phyloP scores from a whole-genome alignment of 37 sponge, comb jelly and placozoan genomes.

The Beroe forskalii region DNA sequence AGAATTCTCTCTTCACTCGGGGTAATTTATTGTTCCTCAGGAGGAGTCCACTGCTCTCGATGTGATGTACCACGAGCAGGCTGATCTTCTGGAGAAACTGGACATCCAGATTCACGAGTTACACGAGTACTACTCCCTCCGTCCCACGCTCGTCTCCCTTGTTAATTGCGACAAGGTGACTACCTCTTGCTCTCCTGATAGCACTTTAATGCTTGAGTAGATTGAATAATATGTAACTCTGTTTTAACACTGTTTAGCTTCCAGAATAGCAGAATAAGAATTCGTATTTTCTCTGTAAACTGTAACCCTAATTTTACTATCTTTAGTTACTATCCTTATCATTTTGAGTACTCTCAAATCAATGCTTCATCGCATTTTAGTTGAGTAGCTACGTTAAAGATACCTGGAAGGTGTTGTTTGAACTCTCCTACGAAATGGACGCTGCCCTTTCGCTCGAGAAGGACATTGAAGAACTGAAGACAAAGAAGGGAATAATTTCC shows the following conservation, averaged over 20 bases:
- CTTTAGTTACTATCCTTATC: neutral
- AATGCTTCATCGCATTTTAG: too few species aligned
- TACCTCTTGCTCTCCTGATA: too few species aligned
- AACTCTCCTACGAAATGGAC: conserved; percentile 17
- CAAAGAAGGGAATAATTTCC: neutral
- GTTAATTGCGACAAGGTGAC: neutral
- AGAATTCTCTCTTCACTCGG: too few species aligned
- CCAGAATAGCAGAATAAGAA: too few species aligned
- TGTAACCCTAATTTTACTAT: too few species aligned
- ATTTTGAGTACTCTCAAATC: neutral
- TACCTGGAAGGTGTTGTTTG: neutral
- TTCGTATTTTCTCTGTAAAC: too few species aligned
- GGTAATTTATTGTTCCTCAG: neutral
- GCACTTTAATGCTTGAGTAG: too few species aligned
- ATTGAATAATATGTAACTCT: too few species aligned
- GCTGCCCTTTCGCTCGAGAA: neutral
- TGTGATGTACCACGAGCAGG: neutral
- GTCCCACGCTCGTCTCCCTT: neutral
- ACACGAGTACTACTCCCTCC: conserved; percentile 12
- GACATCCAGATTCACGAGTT: conserved; percentile 26
- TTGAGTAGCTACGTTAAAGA: neutral
- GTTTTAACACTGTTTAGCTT: too few species aligned
- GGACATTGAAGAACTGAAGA: conserved; percentile 4
- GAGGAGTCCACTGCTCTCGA: neutral
- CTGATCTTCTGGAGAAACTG: conserved; percentile 19